phyloP scores from a whole-genome alignment of 2,797 vertebrate species.

The Synanceia verrucosa region DNA sequence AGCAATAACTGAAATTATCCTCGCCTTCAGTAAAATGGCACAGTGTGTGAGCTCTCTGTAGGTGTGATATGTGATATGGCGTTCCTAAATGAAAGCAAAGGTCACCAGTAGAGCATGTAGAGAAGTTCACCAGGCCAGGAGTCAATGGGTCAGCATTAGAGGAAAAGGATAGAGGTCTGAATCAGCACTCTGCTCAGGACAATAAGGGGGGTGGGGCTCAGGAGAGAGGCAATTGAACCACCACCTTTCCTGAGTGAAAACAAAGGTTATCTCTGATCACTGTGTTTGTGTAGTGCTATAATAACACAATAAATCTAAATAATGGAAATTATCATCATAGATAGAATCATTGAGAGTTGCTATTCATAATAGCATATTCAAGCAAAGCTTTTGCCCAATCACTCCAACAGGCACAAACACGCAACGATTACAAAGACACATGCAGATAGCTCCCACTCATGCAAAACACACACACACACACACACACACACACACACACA shows the following conservation, averaged over 20 bases:
- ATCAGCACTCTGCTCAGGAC: conserved; percentile 67
- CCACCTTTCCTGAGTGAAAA: conserved; percentile 63
- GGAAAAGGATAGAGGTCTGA: conserved; percentile 65
- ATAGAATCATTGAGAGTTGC: neutral
- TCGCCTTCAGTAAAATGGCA: neutral
- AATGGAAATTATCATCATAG: neutral
- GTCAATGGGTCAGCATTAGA: conserved; percentile 69
- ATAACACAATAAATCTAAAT: neutral
- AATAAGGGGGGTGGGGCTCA: conserved; percentile 32
- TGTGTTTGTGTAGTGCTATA: conserved; percentile 7
- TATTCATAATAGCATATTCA: neutral
- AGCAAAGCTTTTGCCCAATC: conserved; percentile 20
- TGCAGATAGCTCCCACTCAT: neutral
- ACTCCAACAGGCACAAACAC: conserved; percentile 41
- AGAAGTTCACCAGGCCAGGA: conserved; percentile 55
- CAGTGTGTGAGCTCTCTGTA: conserved; percentile 1
- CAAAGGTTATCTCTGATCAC: conserved; percentile 51
- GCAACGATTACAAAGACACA: conserved; percentile 39
- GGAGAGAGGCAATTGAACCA: conserved; percentile 25
- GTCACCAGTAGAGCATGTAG: conserved; percentile 55
- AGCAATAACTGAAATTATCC: conserved; percentile 4
- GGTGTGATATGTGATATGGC: conserved; percentile 39
- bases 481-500: conserved; percentile 14
- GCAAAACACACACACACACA: conserved; percentile 2
- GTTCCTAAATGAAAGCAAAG: conserved; percentile 55